A percentile compares a stretch with the other conserved stretches of the same genome.
Evolutionary conservation across 2,113 vertebrate species (phyloP).

Genomic region (Proterorhinus semilunaris): DNA sequence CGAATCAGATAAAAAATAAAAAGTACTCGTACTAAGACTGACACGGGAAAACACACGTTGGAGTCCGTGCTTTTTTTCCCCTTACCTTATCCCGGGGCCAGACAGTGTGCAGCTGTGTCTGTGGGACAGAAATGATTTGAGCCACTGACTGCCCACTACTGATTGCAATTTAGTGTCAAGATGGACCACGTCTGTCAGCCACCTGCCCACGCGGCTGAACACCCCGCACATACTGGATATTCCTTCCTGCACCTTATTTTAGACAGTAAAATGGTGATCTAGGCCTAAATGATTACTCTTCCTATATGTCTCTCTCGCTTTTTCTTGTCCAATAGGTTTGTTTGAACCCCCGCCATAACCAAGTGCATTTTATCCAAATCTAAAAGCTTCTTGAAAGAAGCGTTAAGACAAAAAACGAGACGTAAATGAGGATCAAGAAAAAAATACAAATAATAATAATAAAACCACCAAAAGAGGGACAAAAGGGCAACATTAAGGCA

Average conservation of each 20-base stretch:
- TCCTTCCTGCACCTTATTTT: not conserved
- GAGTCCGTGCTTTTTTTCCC: not conserved
- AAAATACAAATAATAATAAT: too few species aligned
- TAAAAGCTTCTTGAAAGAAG: too few species aligned
- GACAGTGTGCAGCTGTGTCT: not conserved
- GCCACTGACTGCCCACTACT: slow-evolving; percentile 1
- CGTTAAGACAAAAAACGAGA: too few species aligned
- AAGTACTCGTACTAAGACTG: not conserved
- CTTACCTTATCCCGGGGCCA: not conserved
- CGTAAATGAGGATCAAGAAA: too few species aligned
- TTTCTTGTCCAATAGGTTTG: too few species aligned
- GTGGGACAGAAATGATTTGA: not conserved
- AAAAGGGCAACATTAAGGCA: too few species aligned
- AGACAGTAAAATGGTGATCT: not conserved
- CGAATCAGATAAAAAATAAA: not conserved
- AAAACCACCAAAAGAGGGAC: too few species aligned
- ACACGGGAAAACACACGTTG: not conserved
- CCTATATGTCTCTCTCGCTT: too few species aligned
- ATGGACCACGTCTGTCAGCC: slow-evolving; percentile 9
- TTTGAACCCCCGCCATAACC: too few species aligned
- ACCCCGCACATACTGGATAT: not conserved
- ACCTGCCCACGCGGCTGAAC: not conserved
- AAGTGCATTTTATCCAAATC: too few species aligned
- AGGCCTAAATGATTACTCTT: too few species aligned
- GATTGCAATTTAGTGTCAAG: slow-evolving; percentile 12